Evolutionary conservation across 1,140 invertebrate genomes (phyloP).

Genomic region (Nephotettix cincticeps): DNA sequence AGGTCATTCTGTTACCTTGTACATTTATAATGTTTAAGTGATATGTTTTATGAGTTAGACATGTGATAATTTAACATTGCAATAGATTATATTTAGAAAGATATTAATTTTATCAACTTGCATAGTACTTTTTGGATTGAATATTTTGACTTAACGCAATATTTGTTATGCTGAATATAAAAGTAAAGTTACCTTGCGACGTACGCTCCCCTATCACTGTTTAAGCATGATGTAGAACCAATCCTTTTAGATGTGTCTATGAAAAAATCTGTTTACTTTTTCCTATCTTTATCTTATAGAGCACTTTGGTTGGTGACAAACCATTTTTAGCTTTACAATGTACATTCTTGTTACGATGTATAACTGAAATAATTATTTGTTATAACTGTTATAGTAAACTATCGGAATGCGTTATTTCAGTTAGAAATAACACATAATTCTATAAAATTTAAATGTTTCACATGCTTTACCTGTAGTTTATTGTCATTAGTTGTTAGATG

Average conservation of each 20-base stretch:
- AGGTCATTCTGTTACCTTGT: constrained; percentile 9
- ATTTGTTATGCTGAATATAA: too few species aligned
- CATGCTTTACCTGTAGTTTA: constrained; percentile 3
- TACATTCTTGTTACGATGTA: not conserved
- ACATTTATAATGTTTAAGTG: not conserved
- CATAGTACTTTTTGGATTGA: too few species aligned
- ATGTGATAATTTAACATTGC: constrained; percentile 19
- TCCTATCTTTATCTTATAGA: not conserved
- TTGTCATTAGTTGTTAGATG: not conserved
- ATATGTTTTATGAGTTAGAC: constrained; percentile 12
- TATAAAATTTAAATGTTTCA: not conserved
- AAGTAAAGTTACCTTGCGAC: too few species aligned
- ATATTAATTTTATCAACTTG: not conserved
- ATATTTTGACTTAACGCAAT: too few species aligned
- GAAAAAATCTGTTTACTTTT: not conserved
- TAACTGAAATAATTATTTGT: not conserved
- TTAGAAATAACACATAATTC: not conserved
- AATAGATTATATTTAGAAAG: constrained; percentile 1
- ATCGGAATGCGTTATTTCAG: not conserved
- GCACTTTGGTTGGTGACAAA: not conserved
- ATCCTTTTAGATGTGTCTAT: too few species aligned
- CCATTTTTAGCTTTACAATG: not conserved
- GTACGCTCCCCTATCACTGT: too few species aligned
- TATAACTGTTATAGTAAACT: not conserved
- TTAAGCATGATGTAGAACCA: too few species aligned